phyloP scores from a whole-genome alignment of 2,888 invertebrate genomes.

The Autographa pulchrina region DNA sequence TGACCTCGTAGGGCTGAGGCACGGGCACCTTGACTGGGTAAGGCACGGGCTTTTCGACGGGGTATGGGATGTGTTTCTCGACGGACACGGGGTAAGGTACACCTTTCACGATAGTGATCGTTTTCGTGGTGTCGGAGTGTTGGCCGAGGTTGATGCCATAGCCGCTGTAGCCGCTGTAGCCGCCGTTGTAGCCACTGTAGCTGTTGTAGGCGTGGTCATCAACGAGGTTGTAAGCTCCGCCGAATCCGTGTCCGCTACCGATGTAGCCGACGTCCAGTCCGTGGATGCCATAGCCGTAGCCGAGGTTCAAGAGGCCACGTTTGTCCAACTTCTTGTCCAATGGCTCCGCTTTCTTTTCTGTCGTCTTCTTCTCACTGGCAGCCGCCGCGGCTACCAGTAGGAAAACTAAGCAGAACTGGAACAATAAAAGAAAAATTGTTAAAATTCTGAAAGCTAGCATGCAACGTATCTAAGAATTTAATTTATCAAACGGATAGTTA shows the following conservation, averaged over 20 bases:
- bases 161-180: slow-evolving; percentile 65
- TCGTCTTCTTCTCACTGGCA: slow-evolving; percentile 91
- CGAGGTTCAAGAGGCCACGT: slow-evolving; percentile 94
- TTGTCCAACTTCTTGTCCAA: slow-evolving; percentile 95
- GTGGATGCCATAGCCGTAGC: slow-evolving; percentile 94
- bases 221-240: slow-evolving; percentile 86
- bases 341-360: slow-evolving; percentile 89
- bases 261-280: slow-evolving; percentile 93
- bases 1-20: slow-evolving; percentile 93
- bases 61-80: slow-evolving; percentile 90
- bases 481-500: slow-evolving; percentile 19
- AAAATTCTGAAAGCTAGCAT: not conserved
- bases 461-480: not conserved
- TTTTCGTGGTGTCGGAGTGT: slow-evolving; percentile 89
- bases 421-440: slow-evolving; percentile 54
- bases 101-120: slow-evolving; percentile 91
- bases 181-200: slow-evolving; percentile 61
- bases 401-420: slow-evolving; percentile 92
- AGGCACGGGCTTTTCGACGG: slow-evolving; percentile 91
- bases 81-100: slow-evolving; percentile 90
- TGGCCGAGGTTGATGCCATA: slow-evolving; percentile 78
- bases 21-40: slow-evolving; percentile 92
- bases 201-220: slow-evolving; percentile 67
- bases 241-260: slow-evolving; percentile 89
- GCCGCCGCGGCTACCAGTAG: slow-evolving; percentile 93